Percentiles rank a stretch among this genome's conserved stretches.
Conservation (phyloP, 2,888 invertebrate genomes). For the Vanessa cardui region DNA sequence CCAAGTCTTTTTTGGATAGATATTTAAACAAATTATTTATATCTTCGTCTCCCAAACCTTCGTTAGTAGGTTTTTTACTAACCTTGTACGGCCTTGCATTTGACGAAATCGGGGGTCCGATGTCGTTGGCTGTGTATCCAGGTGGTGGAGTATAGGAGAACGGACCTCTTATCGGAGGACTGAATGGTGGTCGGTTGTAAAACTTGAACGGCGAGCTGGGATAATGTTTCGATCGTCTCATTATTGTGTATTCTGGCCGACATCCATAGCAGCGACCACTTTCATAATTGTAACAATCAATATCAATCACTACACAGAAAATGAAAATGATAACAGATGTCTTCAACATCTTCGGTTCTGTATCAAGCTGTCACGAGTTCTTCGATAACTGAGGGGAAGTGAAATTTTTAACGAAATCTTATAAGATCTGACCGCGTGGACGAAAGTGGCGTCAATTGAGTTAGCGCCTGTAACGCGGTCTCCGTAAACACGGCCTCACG, state of each 20-base stretch:
- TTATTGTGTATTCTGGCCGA: constrained; percentile 50
- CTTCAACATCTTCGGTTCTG: constrained; percentile 29
- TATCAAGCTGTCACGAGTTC: constrained; percentile 37
- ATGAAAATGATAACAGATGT: constrained; percentile 43
- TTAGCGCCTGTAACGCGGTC: constrained; percentile 55
- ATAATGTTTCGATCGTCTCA: constrained; percentile 67
- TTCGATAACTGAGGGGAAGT: constrained; percentile 68
- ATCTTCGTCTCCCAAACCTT: constrained; percentile 66
- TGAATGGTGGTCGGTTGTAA: constrained; percentile 60
- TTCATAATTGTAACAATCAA: constrained; percentile 48
- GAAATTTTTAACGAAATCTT: constrained; percentile 57
- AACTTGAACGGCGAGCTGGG: constrained; percentile 58
- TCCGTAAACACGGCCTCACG: constrained; percentile 42
- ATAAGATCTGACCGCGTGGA: constrained; percentile 61
- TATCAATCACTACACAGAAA: constrained; percentile 51
- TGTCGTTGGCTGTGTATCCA: constrained; percentile 49
- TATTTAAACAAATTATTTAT: constrained; percentile 67
- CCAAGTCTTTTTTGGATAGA: constrained; percentile 69
- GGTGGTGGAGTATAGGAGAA: constrained; percentile 71
- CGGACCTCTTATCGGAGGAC: constrained; percentile 51
- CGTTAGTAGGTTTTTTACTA: constrained; percentile 60
- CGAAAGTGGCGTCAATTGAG: constrained; percentile 74
- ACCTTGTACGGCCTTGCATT: constrained; percentile 57
- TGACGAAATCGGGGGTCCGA: constrained; percentile 46
- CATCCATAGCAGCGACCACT: constrained; percentile 46